Evolutionary conservation across 1,140 invertebrate genomes (phyloP).

Genomic region (Diorhabda carinulata): DNA sequence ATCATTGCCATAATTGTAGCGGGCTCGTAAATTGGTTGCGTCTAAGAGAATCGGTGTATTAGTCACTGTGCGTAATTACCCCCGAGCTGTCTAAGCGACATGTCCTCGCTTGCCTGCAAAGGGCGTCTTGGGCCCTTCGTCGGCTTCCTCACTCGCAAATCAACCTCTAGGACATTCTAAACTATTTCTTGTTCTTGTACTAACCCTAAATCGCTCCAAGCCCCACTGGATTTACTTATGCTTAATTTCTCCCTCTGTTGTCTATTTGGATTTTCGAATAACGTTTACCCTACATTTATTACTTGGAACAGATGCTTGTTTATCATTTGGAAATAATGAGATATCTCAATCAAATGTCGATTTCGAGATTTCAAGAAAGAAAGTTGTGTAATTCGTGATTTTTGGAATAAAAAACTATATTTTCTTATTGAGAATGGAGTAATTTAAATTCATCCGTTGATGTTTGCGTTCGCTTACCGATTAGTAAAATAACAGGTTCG

Average conservation of each 20-base stretch:
- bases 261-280: constrained; percentile 18
- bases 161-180: constrained; percentile 30
- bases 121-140: constrained; percentile 32
- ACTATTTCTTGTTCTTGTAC: constrained; percentile 20
- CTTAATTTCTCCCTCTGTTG: constrained; percentile 19
- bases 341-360: background rate
- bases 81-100: constrained; percentile 43
- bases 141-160: constrained; percentile 31
- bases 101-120: constrained; percentile 45
- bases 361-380: background rate
- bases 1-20: constrained; percentile 16
- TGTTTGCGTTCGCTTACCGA: too few relatives aligned
- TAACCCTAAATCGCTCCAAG: constrained; percentile 1
- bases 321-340: background rate
- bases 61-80: constrained; percentile 48
- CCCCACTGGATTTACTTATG: constrained; percentile 16
- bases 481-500: too few relatives aligned
- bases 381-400: too few relatives aligned
- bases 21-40: constrained; percentile 40
- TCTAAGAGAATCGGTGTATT: constrained; percentile 36
- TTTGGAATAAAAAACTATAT: too few relatives aligned
- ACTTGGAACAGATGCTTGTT: background rate
- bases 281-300: constrained; percentile 1
- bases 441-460: too few relatives aligned
- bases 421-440: too few relatives aligned